A percentile compares a stretch with the other conserved stretches of the same genome.
phyloP scores from a whole-genome alignment of 2,888 invertebrate genomes.

The Caenorhabditis sp. region DNA sequence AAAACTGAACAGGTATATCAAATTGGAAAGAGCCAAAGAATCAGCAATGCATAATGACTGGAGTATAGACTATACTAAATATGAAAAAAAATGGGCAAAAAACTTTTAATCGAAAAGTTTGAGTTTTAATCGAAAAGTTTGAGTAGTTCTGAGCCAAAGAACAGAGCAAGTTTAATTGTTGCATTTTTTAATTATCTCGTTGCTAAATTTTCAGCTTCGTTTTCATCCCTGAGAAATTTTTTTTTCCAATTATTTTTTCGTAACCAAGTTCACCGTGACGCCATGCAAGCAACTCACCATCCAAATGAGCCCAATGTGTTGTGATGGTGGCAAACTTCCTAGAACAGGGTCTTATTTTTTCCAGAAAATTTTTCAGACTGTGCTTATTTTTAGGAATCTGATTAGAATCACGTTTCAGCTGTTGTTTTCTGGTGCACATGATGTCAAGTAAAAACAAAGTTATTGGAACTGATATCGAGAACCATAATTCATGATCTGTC shows the following conservation, averaged over 20 bases:
- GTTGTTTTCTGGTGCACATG: too few species aligned
- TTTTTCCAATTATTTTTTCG: not conserved
- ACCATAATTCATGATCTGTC: too few species aligned
- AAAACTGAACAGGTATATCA: not conserved
- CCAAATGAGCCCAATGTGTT: not conserved
- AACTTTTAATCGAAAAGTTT: not conserved
- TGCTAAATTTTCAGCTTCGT: constrained; percentile 17
- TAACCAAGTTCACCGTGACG: constrained; percentile 14
- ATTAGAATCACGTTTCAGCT: too few species aligned
- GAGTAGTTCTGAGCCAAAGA: constrained; percentile 24
- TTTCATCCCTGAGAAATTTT: too few species aligned
- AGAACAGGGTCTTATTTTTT: too few species aligned
- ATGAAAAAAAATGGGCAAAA: not conserved
- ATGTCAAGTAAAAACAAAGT: too few species aligned
- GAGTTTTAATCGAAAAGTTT: not conserved
- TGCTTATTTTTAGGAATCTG: too few species aligned
- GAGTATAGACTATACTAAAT: not conserved
- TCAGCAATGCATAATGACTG: not conserved
- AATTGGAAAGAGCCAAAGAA: not conserved
- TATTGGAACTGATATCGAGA: too few species aligned
- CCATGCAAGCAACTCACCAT: not conserved
- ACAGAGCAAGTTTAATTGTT: constrained; percentile 30
- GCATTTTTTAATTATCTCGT: constrained; percentile 16
- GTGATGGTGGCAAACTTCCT: too few species aligned
- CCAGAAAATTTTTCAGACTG: too few species aligned